Percentiles rank a stretch among this genome's conserved stretches.
Conservation (phyloP, 2,888 invertebrate species). For the Hydrotaea cyrtoneurina region DNA sequence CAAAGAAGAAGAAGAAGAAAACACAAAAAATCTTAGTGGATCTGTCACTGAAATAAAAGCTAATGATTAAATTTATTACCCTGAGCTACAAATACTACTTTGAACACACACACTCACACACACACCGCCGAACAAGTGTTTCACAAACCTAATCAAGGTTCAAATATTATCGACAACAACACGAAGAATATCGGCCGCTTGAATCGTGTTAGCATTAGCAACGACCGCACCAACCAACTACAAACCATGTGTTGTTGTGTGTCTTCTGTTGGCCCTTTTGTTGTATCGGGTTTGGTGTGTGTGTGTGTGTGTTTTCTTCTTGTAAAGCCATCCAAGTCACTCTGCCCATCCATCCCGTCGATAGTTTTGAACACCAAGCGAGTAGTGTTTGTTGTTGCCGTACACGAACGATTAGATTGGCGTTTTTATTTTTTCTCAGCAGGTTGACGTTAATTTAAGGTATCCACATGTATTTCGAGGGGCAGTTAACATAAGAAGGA, state of each 20-base stretch:
- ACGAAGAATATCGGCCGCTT: constrained; percentile 3
- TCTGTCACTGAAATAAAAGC: constrained; percentile 64
- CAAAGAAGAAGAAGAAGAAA: constrained; percentile 34
- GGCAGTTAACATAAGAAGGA: constrained; percentile 9
- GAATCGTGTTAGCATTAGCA: constrained; percentile 25
- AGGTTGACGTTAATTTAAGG: constrained; percentile 57
- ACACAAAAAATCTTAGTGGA: constrained; percentile 58
- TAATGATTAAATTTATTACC: constrained; percentile 68
- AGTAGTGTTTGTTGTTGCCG: constrained; percentile 10
- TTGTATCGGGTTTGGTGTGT: background rate
- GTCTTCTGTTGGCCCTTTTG: constrained; percentile 16
- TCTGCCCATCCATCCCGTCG: background rate
- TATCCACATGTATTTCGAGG: constrained; percentile 44
- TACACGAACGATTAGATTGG: constrained; percentile 30
- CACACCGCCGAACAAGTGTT: constrained; percentile 33
- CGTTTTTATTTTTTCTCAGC: constrained; percentile 50
- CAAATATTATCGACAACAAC: constrained; percentile 40
- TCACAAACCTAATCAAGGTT: constrained; percentile 61
- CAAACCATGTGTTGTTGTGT: background rate
- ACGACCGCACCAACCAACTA: constrained; percentile 15
- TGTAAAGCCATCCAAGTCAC: background rate
- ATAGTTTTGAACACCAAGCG: background rate
- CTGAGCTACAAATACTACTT: constrained; percentile 57
- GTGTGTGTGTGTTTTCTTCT: too few relatives aligned
- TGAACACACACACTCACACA: background rate